phyloP scores from a whole-genome alignment of 2,113 vertebrate species.

The Tragelaphus scriptus region DNA sequence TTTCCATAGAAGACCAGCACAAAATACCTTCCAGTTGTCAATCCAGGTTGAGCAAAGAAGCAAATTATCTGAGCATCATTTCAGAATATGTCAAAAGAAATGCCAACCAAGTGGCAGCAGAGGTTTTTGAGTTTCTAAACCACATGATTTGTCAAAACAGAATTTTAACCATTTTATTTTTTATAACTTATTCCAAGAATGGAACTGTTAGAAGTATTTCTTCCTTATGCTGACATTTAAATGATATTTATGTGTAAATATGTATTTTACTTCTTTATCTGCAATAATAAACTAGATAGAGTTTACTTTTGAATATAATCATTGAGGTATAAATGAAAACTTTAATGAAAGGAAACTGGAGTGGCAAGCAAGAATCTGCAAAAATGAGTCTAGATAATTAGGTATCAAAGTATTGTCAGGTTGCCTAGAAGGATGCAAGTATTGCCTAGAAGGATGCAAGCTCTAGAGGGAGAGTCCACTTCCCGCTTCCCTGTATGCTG shows the following conservation, averaged over 20 bases:
- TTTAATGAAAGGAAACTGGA: background rate
- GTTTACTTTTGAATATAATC: background rate
- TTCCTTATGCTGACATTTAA: slow-evolving; percentile 1
- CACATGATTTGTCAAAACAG: background rate
- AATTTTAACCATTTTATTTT: slow-evolving; percentile 45
- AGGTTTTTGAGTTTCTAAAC: slow-evolving; percentile 15
- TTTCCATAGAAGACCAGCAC: slow-evolving; percentile 17
- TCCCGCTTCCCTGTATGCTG: fast-evolving
- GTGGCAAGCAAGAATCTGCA: background rate
- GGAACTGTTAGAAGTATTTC: background rate
- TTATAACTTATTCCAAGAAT: background rate
- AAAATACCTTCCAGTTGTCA: slow-evolving; percentile 33
- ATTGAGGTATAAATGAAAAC: background rate
- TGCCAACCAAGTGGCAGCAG: background rate
- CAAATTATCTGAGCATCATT: slow-evolving; percentile 50
- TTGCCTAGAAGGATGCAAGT: background rate
- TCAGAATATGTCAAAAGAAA: slow-evolving; percentile 56
- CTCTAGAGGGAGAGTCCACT: no score
- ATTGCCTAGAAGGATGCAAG: no score
- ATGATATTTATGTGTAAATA: slow-evolving; percentile 22
- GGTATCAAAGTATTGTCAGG: background rate
- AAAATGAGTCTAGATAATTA: background rate
- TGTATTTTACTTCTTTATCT: background rate
- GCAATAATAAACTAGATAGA: background rate
- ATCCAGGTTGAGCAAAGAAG: slow-evolving; percentile 18